Evolutionary conservation across 1,140 invertebrate genomes (phyloP), one percentile per base, ranked within the genome.

Genomic region (Triops cancriformis): DNA sequence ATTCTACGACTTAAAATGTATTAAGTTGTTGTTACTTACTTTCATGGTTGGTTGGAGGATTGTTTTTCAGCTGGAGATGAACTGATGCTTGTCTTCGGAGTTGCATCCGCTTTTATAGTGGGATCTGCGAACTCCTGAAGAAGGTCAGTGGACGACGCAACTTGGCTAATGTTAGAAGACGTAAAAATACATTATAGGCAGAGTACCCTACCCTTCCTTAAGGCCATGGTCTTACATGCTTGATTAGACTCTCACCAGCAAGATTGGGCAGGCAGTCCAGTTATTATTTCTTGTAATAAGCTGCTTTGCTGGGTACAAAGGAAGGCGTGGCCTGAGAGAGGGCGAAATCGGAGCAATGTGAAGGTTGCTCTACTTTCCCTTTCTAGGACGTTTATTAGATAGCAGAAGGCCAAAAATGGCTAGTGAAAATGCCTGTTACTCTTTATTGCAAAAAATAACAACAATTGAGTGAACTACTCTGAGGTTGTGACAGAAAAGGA

Each of bases 31-130:
- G 18, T 18, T 64, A 0, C n/a, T 1, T 64, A 64, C 51, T 23
- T 64, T 64, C 51, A 64, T 64, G 51, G 51, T 64, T 64, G 51
- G 51, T n/a, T n/a, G 51, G 51, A 14, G 51, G 51, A 64, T 64
- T 64, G n/a, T 18, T 64, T n/a, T 64, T 64, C 51, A 64, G 51
- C n/a, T 23, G 51, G 14, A 5, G 51, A 64, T 64, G n/a, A 64
- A 64, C 51, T 64, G 51, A 64, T 64, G 23, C 51, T 64, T 9
- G 9, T 23, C 23, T 64, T 23, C 7, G 9, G 0, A n/a, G 18
- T 23, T 6, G 51, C 51, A 5, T 23, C 51, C 23, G 18, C 3
- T 64, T 64, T 64, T 64, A 64, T 64, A 64, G 51, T 64, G 31
- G 31, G 7, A 14, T 23, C 6, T 23, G n/a, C 10, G 51, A 64